phyloP scores from a whole-genome alignment of 2,113 vertebrate genomes.

The Calidris pugnax region DNA sequence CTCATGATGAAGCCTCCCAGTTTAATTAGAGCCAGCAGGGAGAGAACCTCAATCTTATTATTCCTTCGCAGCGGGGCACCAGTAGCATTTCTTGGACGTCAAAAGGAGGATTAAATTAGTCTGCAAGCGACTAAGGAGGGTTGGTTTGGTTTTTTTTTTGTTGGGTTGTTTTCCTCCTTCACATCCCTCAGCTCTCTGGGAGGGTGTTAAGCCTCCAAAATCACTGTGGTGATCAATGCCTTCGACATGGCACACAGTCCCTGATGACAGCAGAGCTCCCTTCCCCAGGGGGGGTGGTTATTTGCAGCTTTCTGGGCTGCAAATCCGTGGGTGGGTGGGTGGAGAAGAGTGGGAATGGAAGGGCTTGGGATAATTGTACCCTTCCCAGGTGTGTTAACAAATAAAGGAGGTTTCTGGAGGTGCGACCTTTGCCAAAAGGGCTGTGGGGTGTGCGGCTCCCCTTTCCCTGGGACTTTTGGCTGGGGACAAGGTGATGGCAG shows the following conservation, averaged over 20 bases:
- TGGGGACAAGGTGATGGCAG: background rate
- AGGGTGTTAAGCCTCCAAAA: background rate
- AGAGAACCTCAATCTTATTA: background rate
- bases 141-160: background rate
- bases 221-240: background rate
- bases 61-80: slow-evolving; percentile 23
- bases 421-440: accelerated
- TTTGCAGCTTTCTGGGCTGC: background rate
- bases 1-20: background rate
- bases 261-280: background rate
- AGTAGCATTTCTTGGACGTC: background rate
- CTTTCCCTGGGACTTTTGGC: background rate
- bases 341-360: background rate
- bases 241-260: background rate
- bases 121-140: background rate
- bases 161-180: background rate
- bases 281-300: background rate
- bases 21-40: slow-evolving; percentile 35
- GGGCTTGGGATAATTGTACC: background rate
- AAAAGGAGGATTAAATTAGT: slow-evolving; percentile 51
- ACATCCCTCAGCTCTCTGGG: background rate
- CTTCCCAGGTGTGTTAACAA: background rate
- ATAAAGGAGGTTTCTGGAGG: accelerated
- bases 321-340: background rate
- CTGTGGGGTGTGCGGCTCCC: background rate